Evolutionary conservation across 2,113 vertebrate species (phyloP), one percentile per base, ranked within the genome.

Genomic region (Lasiurus cinereus): DNA sequence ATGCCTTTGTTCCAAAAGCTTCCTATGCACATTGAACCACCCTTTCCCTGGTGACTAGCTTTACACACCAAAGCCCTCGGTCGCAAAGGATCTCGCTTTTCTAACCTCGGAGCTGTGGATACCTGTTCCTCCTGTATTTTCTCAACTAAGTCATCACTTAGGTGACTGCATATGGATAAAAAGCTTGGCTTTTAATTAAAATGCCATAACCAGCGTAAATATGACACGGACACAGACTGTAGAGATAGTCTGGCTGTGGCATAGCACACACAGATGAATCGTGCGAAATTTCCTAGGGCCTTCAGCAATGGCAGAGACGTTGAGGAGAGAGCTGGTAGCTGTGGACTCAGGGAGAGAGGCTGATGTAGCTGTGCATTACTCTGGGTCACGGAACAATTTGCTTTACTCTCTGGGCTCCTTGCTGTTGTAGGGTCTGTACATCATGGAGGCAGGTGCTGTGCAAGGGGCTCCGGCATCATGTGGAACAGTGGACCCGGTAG

Each of bases 131-230:
- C 18, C 33, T 86, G 13, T 73, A 19, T 77, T 67, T 66, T 67
- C n/a, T 27, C 78, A 88, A 39, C n/a, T 56, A 39, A 76, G n/a
- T 54, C n/a, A 46, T 33, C 79, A 13, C 43, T 50, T 72, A 43
- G 21, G 33, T 78, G 66, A 76, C 59, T 92, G 15, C 21, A 39
- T 83, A 8, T 70, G 21, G 74, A 76, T 88, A 54, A 91, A 69
- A 88, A 88, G 11, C 8, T 64, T 80, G 33, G 31, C 36, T 83
- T 77, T 84, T 59, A 72, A 46, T 70, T 66, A 74, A 87, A 92
- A 52, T 56, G 36, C 31, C 0, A 0, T 33, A 13, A 31, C 39
- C 48, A n/a, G 15, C 27, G 2, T 91, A 82, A 92, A 18, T 62
- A 21, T 43, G 88, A 46, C 59, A 31, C 6, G 62, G 24, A 39